A percentile compares a stretch with the other conserved stretches of the same genome.
phyloP scores from a whole-genome alignment of 2,113 vertebrate species.

The Festucalex cinctus region DNA sequence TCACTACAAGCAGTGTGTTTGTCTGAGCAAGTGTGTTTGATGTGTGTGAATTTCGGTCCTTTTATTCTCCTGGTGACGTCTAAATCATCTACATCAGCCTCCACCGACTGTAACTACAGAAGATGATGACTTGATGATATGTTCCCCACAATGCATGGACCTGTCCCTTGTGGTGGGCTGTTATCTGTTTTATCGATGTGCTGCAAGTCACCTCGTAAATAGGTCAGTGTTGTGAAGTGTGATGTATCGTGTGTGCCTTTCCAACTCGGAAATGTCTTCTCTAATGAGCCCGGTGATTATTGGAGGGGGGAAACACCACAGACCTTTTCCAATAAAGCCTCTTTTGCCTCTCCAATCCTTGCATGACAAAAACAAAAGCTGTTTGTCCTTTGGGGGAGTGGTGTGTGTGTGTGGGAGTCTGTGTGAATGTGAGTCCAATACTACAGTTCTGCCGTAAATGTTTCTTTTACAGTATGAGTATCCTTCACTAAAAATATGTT shows the following conservation, averaged over 20 bases:
- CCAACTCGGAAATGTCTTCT: conserved; percentile 69
- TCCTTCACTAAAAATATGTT: background rate
- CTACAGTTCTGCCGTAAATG: background rate
- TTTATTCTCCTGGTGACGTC: conserved; percentile 54
- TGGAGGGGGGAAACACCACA: conserved; percentile 70
- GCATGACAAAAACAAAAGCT: conserved; percentile 73
- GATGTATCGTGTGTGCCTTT: conserved; percentile 71
- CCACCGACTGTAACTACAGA: conserved; percentile 48
- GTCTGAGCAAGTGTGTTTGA: conserved; percentile 36
- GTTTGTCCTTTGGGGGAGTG: conserved; percentile 68
- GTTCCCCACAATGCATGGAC: conserved; percentile 64
- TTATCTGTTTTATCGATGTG: conserved; percentile 72
- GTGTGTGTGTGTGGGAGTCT: conserved; percentile 15
- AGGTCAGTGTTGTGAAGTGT: conserved; percentile 74
- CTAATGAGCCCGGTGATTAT: conserved; percentile 74
- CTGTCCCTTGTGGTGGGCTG: conserved; percentile 42
- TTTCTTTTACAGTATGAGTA: conserved; percentile 1
- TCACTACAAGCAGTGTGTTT: conserved; percentile 19
- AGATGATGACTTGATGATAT: conserved; percentile 67
- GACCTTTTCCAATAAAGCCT: conserved; percentile 71
- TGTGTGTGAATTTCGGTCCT: conserved; percentile 36
- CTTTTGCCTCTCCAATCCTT: conserved; percentile 60
- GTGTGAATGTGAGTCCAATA: conserved; percentile 1
- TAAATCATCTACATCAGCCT: conserved; percentile 35
- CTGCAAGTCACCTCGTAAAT: conserved; percentile 71